Percentiles rank a stretch among this genome's conserved stretches.
Conservation (phyloP, 2,888 invertebrate species). For the Aphodius granarius region DNA sequence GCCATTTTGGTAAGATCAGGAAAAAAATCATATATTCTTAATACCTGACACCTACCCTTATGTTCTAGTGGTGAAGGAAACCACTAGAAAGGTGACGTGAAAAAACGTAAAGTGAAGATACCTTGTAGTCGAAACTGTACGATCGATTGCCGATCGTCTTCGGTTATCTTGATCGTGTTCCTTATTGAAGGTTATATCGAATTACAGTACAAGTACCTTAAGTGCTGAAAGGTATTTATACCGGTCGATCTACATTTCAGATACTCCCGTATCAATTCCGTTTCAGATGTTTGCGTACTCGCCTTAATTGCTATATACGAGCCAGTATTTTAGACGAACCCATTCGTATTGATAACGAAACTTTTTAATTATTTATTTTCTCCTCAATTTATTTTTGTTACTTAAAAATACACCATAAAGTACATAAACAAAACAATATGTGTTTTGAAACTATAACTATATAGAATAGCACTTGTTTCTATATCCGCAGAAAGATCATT, state of each 20-base stretch:
- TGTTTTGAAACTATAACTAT: no score
- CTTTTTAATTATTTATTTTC: no score
- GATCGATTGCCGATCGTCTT: slow-evolving; percentile 1
- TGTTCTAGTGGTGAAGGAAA: no score
- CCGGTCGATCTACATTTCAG: slow-evolving; percentile 4
- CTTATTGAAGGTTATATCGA: slow-evolving; percentile 19
- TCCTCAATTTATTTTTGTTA: no score
- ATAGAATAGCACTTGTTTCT: no score
- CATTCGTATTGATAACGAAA: not conserved
- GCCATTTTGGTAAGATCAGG: no score
- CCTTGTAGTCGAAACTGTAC: not conserved
- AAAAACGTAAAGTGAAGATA: not conserved
- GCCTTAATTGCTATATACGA: not conserved
- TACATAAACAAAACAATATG: no score
- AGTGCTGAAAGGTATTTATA: slow-evolving; percentile 21
- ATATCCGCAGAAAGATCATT: no score
- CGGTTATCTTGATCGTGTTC: slow-evolving; percentile 20
- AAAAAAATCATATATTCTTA: no score
- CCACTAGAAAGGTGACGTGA: no score
- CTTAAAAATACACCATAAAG: no score
- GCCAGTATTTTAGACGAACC: not conserved
- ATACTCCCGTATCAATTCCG: not conserved
- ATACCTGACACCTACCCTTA: no score
- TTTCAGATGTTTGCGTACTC: not conserved
- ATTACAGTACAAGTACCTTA: slow-evolving; percentile 19